Conservation (phyloP, 2,888 invertebrate genomes). For the Branchipolynoe longqiensis region DNA sequence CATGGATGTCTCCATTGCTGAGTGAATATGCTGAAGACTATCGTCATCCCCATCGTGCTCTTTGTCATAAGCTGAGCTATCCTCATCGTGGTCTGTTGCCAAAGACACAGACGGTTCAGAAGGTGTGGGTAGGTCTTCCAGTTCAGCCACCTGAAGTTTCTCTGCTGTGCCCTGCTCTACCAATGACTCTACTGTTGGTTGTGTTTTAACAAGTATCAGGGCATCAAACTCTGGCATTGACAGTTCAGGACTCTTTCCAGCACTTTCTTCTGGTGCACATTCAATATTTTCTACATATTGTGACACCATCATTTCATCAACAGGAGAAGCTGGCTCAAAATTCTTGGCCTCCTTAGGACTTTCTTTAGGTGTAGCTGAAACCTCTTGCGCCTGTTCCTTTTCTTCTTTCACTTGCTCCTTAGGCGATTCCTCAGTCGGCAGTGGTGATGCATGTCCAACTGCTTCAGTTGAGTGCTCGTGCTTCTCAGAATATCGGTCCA, state of each 20-base stretch:
- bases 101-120: conserved; percentile 34
- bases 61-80: conserved; percentile 35
- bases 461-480: background rate
- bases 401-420: no score
- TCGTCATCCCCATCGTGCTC: conserved; percentile 48
- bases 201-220: background rate
- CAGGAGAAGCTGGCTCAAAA: background rate
- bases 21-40: conserved; percentile 27
- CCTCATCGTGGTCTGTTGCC: conserved; percentile 40
- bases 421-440: background rate
- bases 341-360: background rate
- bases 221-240: background rate
- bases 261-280: background rate
- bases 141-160: conserved; percentile 31
- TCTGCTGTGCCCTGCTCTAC: conserved; percentile 42
- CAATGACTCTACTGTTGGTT: conserved; percentile 28
- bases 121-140: conserved; percentile 37
- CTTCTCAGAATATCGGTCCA: conserved; percentile 25
- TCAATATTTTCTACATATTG: background rate
- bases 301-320: background rate
- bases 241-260: background rate
- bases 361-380: no score
- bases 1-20: conserved; percentile 37
- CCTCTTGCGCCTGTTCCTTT: no score
- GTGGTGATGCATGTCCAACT: background rate